Evolutionary conservation across 2,797 vertebrate genomes (phyloP).

Genomic region (Corythornis leucogaster): DNA sequence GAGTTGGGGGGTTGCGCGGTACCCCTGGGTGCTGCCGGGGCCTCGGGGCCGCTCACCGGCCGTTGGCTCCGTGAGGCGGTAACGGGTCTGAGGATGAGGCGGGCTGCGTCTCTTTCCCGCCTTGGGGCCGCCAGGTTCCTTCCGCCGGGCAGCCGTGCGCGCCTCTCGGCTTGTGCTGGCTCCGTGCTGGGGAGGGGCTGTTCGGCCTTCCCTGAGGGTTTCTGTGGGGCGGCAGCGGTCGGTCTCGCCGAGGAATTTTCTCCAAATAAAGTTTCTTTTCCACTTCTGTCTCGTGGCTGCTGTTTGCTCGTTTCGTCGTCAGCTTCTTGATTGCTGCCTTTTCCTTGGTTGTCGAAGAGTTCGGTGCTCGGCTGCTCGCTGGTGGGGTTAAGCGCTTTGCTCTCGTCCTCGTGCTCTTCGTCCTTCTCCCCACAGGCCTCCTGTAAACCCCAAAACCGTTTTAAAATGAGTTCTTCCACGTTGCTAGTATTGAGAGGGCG

Average conservation of each 20-base stretch:
- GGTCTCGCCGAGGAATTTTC: too few species aligned
- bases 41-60: neutral
- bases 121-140: neutral
- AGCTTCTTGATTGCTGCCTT: neutral
- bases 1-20: too few species aligned
- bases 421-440: too few species aligned
- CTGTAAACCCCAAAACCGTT: too few species aligned
- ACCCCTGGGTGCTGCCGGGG: too few species aligned
- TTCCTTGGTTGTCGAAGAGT: too few species aligned
- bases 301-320: neutral
- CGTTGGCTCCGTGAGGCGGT: neutral
- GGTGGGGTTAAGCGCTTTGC: fast-evolving
- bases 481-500: fast-evolving
- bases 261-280: neutral
- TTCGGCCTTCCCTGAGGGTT: neutral
- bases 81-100: neutral
- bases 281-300: neutral
- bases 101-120: neutral
- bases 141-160: too few species aligned
- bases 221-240: neutral
- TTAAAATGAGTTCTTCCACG: fast-evolving
- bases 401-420: neutral
- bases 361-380: too few species aligned
- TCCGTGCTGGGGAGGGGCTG: too few species aligned
- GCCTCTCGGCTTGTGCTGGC: neutral